Percentiles rank a stretch among this genome's conserved stretches.
phyloP scores from a whole-genome alignment of 1,140 invertebrate genomes.

The Hormaphis cornu region DNA sequence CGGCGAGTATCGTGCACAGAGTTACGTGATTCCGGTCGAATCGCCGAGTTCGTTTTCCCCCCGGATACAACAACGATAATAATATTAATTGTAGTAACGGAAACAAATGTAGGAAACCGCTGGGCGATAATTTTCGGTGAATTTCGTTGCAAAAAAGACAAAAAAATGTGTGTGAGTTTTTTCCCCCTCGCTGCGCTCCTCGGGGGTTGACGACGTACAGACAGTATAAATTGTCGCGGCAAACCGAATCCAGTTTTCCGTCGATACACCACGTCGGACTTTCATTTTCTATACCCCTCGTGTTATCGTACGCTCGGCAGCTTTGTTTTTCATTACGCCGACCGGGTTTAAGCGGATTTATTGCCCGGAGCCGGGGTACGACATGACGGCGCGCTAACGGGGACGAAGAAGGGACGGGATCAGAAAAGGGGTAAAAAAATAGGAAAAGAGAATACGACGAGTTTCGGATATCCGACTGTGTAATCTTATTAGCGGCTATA shows the following conservation, averaged over 20 bases:
- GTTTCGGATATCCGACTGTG: constrained; percentile 29
- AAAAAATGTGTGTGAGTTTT: constrained; percentile 6
- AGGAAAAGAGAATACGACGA: constrained; percentile 21
- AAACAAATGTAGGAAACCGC: constrained; percentile 10
- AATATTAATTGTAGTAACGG: too few species aligned
- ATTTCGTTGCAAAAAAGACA: constrained; percentile 1
- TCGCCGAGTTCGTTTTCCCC: too few species aligned
- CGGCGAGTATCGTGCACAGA: too few species aligned
- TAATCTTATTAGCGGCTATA: constrained; percentile 32
- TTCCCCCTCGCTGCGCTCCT: constrained; percentile 4
- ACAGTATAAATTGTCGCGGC: background rate
- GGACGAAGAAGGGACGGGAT: background rate
- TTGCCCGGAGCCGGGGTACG: constrained; percentile 4
- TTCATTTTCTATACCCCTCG: constrained; percentile 11
- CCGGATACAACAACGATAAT: too few species aligned
- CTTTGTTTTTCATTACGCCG: constrained; percentile 31
- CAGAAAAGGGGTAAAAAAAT: background rate
- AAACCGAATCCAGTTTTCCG: constrained; percentile 23
- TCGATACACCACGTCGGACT: constrained; percentile 8
- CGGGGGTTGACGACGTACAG: too few species aligned
- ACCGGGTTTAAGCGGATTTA: constrained; percentile 31
- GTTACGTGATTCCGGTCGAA: too few species aligned
- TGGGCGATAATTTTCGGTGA: constrained; percentile 18
- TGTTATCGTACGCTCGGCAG: constrained; percentile 27
- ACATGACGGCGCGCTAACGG: background rate